Percentiles rank a stretch among this genome's conserved stretches.
Conservation (phyloP, 1,140 invertebrate genomes). For the Cylas formicarius region DNA sequence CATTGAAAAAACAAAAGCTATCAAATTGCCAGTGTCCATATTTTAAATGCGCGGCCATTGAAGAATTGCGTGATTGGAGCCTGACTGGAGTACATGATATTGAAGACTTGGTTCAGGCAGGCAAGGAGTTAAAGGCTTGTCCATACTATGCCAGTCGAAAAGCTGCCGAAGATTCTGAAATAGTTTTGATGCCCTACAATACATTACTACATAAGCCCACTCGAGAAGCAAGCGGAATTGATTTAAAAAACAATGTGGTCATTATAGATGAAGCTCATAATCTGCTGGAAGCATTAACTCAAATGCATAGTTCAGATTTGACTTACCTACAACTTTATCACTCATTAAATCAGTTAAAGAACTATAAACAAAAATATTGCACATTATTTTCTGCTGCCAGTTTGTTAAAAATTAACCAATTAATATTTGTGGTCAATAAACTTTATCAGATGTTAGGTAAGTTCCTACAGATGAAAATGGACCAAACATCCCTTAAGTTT, state of each 20-base stretch:
- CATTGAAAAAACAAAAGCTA: conserved; percentile 50
- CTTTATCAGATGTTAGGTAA: conserved; percentile 61
- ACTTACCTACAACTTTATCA: conserved; percentile 57
- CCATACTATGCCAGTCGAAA: conserved; percentile 84
- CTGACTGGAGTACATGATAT: conserved; percentile 75
- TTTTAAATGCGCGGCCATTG: conserved; percentile 58
- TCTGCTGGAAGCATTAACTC: conserved; percentile 81
- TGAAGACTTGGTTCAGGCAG: conserved; percentile 72
- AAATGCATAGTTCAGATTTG: conserved; percentile 74
- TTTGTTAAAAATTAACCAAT: conserved; percentile 76
- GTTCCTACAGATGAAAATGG: too few relatives aligned
- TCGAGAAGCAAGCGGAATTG: conserved; percentile 71
- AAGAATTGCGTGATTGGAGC: conserved; percentile 57
- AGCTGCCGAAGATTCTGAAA: conserved; percentile 72
- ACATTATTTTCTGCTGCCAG: conserved; percentile 73
- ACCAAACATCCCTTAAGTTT: conserved; percentile 1
- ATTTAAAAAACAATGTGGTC: conserved; percentile 75
- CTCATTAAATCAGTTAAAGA: conserved; percentile 63
- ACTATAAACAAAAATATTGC: conserved; percentile 75
- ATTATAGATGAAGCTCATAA: conserved; percentile 98
- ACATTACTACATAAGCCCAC: conserved; percentile 82
- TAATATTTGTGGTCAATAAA: conserved; percentile 73
- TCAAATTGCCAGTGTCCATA: conserved; percentile 57
- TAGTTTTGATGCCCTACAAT: conserved; percentile 80
- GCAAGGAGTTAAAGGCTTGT: conserved; percentile 69